A percentile compares a stretch with the other conserved stretches of the same genome.
These are phyloP conservation scores for Micrastur ruficollis DNA, from an alignment of 2,797 vertebrate species.

Conservation along the genomic window DNA sequence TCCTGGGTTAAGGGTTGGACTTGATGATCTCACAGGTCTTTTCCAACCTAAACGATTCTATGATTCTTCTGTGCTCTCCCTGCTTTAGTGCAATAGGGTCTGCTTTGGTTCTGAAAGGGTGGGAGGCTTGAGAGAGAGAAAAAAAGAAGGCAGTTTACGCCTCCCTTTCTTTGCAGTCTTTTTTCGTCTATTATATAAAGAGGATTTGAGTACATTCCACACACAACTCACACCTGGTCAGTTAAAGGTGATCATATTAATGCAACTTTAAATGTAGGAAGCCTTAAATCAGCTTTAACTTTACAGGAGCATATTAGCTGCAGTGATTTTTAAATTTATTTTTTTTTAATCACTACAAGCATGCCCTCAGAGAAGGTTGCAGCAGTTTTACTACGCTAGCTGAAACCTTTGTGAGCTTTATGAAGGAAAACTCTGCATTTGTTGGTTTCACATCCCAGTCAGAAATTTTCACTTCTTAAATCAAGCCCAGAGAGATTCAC, in stretches of 20 bases:
- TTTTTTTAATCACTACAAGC: neutral
- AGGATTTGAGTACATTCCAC: neutral
- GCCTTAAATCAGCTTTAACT: neutral
- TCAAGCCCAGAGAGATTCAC: neutral
- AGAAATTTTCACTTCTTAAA: neutral
- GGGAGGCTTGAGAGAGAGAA: neutral
- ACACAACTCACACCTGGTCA: neutral
- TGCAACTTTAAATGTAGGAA: neutral
- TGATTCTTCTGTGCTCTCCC: neutral
- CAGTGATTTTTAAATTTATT: neutral
- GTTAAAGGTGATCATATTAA: neutral
- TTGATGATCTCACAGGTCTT: neutral
- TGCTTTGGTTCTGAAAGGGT: neutral
- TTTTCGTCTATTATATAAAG: neutral
- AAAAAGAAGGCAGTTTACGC: neutral
- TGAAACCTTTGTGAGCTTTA: neutral
- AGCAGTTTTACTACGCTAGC: neutral
- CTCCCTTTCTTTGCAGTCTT: neutral
- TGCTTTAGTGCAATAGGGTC: neutral
- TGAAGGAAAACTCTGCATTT: neutral
- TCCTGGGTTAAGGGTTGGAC: neutral
- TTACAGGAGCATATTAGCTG: neutral
- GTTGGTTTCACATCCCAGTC: accelerated
- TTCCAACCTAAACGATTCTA: neutral
- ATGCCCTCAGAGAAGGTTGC: neutral